Base-by-base conservation (phyloP, 2,797 vertebrate species). In the Pseudomugil gertrudae region DNA sequence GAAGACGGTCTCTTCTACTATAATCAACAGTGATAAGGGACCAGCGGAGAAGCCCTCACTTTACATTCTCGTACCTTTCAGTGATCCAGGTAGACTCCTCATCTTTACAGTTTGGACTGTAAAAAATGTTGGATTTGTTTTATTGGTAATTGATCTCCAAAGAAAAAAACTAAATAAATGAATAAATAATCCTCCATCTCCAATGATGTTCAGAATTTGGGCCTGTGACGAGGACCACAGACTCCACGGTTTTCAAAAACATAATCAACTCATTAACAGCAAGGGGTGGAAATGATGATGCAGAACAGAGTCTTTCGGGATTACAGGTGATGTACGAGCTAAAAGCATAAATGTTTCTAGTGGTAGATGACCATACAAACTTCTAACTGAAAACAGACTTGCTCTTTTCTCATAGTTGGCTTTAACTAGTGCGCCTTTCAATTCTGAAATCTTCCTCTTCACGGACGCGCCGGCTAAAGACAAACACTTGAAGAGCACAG, bases 371-470 rank as follows among this genome's bases (percentile, higher is more conserved):
- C 30, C 61, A 33, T 2, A 9, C 24, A 19, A 14, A 35, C 11
- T 55, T 69, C 29, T 0, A 58, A 36, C 5, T 17, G 19, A 68
- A 63, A 8, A 11, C 0, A 8, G 56, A 8, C 5, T 15, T 36
- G 4, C 62, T 63, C 3, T 3, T 5, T 35, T 19, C 21, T 26
- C n/a, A 14, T n/a, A 92, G 92, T 19, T 90, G 76, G 92, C 90
- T 35, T 69, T 93, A 59, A 74, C 61, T 0, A 17, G 6, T 0
- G 83, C 85, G 5, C 91, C 92, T 1, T 38, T 9, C 0, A 78
- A 63, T 14, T 92, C 92, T 5, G 85, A 92, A 56, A 89, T 94
- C 65, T 94, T 91, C 56, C 48, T 94, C 58, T 92, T 94, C 73
- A 93, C 90, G 0, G 90, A 93, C 24, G 87, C 91, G 0, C 0